phyloP scores from a whole-genome alignment of 2,113 vertebrate species.

The Halichoerus grypus region DNA sequence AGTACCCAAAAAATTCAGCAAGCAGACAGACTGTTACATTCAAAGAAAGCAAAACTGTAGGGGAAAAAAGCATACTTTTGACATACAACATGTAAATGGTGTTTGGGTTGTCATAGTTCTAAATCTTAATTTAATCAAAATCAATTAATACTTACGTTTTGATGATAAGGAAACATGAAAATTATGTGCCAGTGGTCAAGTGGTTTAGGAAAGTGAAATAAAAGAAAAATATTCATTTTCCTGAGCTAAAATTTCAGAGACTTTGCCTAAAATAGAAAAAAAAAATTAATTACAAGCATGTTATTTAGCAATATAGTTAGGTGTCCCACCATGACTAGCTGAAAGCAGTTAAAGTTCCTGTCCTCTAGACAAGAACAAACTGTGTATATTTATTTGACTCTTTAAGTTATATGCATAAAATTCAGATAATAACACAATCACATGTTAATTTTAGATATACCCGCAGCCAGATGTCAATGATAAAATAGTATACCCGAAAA shows the following conservation, averaged over 20 bases:
- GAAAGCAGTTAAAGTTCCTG: not conserved
- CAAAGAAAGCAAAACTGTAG: not conserved
- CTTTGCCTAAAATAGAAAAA: not conserved
- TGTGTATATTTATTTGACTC: not conserved
- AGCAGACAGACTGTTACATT: not conserved
- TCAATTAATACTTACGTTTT: not conserved
- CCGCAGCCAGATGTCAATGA: not conserved
- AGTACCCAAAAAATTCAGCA: not conserved
- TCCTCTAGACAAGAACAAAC: not conserved
- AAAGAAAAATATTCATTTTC: not conserved
- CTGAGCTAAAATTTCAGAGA: not conserved
- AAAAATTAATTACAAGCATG: not conserved
- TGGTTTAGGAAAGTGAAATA: not conserved
- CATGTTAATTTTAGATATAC: not conserved
- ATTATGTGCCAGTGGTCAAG: fast-evolving
- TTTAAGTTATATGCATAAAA: not conserved
- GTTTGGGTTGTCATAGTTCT: not conserved
- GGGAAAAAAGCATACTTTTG: not conserved
- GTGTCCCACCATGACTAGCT: not conserved
- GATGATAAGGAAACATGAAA: not conserved
- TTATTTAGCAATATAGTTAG: not conserved
- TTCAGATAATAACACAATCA: not conserved
- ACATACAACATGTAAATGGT: not conserved
- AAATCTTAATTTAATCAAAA: not conserved
- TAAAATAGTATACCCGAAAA: slow-evolving; percentile 5